A percentile compares a stretch with the other conserved stretches of the same genome.
Conservation (phyloP, 2,888 invertebrate genomes). For the Drosophila falleni region DNA sequence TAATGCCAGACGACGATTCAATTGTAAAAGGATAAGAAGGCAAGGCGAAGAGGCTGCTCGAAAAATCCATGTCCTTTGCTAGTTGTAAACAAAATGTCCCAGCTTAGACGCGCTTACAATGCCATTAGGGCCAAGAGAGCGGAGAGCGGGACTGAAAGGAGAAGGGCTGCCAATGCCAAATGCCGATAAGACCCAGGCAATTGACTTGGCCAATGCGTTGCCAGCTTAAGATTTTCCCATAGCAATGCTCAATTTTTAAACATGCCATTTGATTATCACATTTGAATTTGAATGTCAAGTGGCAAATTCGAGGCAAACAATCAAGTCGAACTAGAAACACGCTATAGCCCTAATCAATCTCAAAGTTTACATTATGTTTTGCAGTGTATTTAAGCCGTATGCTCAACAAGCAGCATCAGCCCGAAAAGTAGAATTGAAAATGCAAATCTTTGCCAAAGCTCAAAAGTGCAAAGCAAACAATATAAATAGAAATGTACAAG, state of each 20-base stretch:
- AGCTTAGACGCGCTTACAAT: constrained; percentile 73
- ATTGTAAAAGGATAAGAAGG: constrained; percentile 15
- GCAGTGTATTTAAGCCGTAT: constrained; percentile 20
- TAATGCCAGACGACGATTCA: constrained; percentile 43
- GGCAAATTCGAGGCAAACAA: constrained; percentile 6
- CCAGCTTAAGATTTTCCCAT: constrained; percentile 50
- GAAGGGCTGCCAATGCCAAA: constrained; percentile 44
- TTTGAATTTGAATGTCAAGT: constrained; percentile 36
- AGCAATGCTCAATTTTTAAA: constrained; percentile 37
- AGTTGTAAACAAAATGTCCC: constrained; percentile 68
- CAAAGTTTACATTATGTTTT: constrained; percentile 5
- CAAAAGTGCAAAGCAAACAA: constrained; percentile 73
- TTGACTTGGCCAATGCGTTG: constrained; percentile 58
- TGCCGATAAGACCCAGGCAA: constrained; percentile 57
- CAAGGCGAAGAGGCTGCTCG: constrained; percentile 20
- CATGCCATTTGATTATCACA: constrained; percentile 31
- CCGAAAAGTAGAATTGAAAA: constrained; percentile 60
- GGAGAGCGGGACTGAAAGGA: background rate
- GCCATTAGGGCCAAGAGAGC: constrained; percentile 65
- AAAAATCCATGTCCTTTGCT: constrained; percentile 40
- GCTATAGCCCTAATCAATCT: constrained; percentile 10
- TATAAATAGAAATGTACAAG: constrained; percentile 47
- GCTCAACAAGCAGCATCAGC: constrained; percentile 22
- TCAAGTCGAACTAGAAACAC: background rate
- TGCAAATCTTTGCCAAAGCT: constrained; percentile 76